Percentiles rank a stretch among this genome's conserved stretches.
These are phyloP conservation scores for Sinocyclocheilus anshuiensis DNA, from an alignment of 2,113 vertebrate genomes.

Conservation along the genomic window DNA sequence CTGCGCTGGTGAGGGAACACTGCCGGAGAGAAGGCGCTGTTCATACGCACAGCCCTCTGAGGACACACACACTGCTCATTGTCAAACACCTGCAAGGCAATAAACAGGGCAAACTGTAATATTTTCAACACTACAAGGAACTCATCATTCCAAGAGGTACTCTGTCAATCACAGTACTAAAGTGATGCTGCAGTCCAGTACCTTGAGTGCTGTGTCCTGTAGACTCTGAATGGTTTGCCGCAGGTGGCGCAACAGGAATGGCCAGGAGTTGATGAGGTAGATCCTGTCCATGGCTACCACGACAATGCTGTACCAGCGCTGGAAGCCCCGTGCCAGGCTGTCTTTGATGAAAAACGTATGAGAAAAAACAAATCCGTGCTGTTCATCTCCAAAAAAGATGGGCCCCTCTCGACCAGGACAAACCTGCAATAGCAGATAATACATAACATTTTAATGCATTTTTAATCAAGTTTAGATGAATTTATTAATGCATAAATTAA, in stretches of 20 bases:
- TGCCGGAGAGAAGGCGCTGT: conserved; percentile 91
- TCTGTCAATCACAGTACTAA: not conserved
- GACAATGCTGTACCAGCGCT: conserved; percentile 98
- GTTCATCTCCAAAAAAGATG: conserved; percentile 97
- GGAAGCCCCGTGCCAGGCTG: conserved; percentile 94
- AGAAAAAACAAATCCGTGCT: conserved; percentile 97
- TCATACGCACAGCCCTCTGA: conserved; percentile 91
- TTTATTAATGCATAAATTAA: not conserved
- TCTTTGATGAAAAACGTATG: conserved; percentile 99
- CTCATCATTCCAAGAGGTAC: not conserved
- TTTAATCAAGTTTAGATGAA: not conserved
- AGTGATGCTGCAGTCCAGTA: conserved; percentile 40
- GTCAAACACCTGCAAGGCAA: conserved; percentile 86
- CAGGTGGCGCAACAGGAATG: conserved; percentile 91
- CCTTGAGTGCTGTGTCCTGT: conserved; percentile 90
- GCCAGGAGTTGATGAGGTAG: conserved; percentile 99
- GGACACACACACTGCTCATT: conserved; percentile 92
- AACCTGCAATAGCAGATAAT: conserved; percentile 75
- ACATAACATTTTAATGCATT: not conserved
- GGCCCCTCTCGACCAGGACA: conserved; percentile 96
- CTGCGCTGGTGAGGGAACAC: conserved; percentile 93
- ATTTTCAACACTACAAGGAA: not conserved
- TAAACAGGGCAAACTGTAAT: not conserved
- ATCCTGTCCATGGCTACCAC: conserved; percentile 97
- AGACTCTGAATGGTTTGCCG: conserved; percentile 91